Evolutionary conservation across 2,888 invertebrate species (phyloP).

Genomic region (Macrosiphum euphorbiae): DNA sequence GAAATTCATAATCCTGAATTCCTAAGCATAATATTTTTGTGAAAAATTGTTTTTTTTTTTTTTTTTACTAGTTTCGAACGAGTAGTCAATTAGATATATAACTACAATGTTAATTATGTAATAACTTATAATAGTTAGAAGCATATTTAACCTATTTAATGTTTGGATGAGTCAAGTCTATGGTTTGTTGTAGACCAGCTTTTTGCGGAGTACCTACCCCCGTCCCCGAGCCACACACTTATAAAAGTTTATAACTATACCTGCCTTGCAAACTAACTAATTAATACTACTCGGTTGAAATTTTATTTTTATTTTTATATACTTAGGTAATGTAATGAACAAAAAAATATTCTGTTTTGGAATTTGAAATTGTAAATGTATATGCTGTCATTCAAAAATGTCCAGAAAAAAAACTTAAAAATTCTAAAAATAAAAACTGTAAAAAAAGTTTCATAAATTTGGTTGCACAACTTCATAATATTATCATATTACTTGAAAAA

Average conservation of each 20-base stretch:
- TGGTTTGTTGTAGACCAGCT: neutral
- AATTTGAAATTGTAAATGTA: neutral
- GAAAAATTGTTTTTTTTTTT: neutral
- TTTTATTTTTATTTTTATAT: neutral
- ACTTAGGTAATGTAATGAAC: neutral
- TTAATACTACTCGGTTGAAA: neutral
- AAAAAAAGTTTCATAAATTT: too few relatives aligned
- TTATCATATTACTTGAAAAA: neutral
- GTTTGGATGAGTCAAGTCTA: neutral
- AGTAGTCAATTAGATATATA: neutral
- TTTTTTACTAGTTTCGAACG: neutral
- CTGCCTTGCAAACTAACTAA: neutral
- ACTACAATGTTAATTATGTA: neutral
- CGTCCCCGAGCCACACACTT: neutral
- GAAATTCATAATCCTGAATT: neutral
- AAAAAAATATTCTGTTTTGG: neutral
- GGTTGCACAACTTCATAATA: neutral
- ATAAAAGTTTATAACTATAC: neutral
- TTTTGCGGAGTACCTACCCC: neutral
- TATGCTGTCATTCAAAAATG: neutral
- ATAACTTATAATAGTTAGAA: neutral
- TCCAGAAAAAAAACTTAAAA: too few relatives aligned
- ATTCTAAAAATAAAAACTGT: too few relatives aligned
- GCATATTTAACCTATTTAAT: neutral
- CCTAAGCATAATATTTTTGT: neutral